phyloP scores from a whole-genome alignment of 2,888 invertebrate genomes.

The Camptogramma bilineatum region DNA sequence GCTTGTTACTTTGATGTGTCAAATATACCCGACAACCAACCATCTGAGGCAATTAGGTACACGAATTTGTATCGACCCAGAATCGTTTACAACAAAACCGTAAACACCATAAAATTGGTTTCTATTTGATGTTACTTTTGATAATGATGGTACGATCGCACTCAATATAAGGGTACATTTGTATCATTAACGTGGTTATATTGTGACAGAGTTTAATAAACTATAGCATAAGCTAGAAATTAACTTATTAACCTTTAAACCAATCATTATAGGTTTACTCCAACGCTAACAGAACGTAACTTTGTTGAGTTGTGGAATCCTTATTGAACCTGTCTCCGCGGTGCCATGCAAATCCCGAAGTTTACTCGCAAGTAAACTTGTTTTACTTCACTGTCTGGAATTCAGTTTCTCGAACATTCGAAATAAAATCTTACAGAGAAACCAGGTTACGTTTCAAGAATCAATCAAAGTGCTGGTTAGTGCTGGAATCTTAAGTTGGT shows the following conservation, averaged over 20 bases:
- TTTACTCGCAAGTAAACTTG: slow-evolving; percentile 30
- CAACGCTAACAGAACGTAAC: no score
- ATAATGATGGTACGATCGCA: not conserved
- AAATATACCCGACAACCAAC: slow-evolving; percentile 20
- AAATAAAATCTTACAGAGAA: slow-evolving; percentile 13
- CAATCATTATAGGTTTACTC: slow-evolving; percentile 11
- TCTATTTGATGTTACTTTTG: not conserved
- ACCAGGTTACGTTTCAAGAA: not conserved
- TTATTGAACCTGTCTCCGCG: slow-evolving; percentile 28
- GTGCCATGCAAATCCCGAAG: slow-evolving; percentile 22
- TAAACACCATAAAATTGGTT: not conserved
- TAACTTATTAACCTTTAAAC: slow-evolving; percentile 23
- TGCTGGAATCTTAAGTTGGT: not conserved
- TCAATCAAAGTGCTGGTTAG: not conserved
- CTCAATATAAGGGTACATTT: not conserved
- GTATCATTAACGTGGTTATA: not conserved
- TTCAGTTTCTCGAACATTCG: slow-evolving; percentile 17
- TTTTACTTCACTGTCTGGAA: slow-evolving; percentile 20
- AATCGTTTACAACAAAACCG: slow-evolving; percentile 7
- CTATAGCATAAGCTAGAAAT: not conserved
- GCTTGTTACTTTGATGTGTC: slow-evolving; percentile 40
- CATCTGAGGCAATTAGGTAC: slow-evolving; percentile 19
- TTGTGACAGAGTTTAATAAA: not conserved
- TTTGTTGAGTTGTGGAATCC: slow-evolving; percentile 23
- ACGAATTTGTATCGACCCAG: slow-evolving; percentile 11